A percentile compares a stretch with the other conserved stretches of the same genome.
Evolutionary conservation across 2,113 vertebrate genomes (phyloP).

Genomic region (Limnothrissa miodon): DNA sequence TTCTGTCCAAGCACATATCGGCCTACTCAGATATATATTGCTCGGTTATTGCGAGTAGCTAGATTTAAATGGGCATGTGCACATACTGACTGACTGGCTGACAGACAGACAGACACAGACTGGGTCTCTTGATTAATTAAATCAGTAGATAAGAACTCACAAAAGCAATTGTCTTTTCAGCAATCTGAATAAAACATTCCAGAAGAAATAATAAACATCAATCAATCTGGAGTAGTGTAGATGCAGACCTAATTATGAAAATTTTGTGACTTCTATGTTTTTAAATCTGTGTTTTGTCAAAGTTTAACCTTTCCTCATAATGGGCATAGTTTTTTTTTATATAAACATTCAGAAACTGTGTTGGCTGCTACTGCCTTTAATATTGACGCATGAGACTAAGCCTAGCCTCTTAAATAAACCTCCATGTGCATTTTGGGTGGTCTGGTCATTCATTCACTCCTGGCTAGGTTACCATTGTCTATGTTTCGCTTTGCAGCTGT

Average conservation of each 20-base stretch:
- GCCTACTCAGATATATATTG: no score
- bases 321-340: neutral
- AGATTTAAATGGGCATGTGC: no score
- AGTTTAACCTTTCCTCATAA: neutral
- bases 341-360: neutral
- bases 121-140: no score
- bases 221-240: neutral
- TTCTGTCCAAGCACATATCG: no score
- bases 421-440: slow-evolving; percentile 8
- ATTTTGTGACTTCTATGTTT: no score
- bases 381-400: neutral
- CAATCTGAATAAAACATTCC: neutral
- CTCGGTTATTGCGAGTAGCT: no score
- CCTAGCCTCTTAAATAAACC: neutral
- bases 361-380: neutral
- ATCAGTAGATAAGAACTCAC: no score
- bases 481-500: neutral
- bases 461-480: neutral
- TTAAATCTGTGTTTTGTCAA: neutral
- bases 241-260: neutral
- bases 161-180: neutral
- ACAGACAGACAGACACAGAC: no score
- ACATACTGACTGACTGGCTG: no score
- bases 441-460: neutral
- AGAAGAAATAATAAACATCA: no score